phyloP scores from a whole-genome alignment of 2,797 vertebrate species.

The Sebastes paucispinis region DNA sequence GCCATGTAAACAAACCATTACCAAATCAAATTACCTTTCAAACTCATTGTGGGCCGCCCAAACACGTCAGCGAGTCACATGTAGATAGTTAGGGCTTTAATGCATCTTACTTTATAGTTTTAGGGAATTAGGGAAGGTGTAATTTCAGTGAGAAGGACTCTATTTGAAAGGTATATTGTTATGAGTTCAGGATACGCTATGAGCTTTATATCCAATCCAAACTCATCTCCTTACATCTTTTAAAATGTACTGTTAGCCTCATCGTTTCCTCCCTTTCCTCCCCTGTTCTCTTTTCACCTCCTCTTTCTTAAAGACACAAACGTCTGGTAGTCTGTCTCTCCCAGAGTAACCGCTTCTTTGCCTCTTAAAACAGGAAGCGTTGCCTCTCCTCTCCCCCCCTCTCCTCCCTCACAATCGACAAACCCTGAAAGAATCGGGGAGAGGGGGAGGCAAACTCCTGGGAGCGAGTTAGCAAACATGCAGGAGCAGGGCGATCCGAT shows the following conservation, averaged over 20 bases:
- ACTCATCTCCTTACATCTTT: not conserved
- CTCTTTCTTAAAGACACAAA: conserved; percentile 12
- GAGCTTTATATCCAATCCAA: not conserved
- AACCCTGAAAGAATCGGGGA: conserved; percentile 44
- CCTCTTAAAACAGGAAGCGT: conserved; percentile 47
- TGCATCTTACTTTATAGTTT: not conserved
- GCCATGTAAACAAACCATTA: conserved; percentile 53
- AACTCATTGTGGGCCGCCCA: not conserved
- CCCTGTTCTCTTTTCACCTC: conserved; percentile 9
- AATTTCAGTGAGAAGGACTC: not conserved
- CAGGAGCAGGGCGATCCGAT: conserved; percentile 37
- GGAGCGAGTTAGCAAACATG: conserved; percentile 36
- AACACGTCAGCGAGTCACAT: not conserved
- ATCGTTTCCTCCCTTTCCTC: conserved; percentile 23
- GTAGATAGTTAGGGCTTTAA: not conserved
- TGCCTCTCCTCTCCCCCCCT: conserved; percentile 18
- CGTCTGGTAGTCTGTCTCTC: conserved; percentile 34
- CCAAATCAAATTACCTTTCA: conserved; percentile 26
- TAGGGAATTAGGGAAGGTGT: not conserved
- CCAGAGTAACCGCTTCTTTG: conserved; percentile 39
- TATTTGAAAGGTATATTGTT: not conserved
- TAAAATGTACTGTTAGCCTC: not conserved
- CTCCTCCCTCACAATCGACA: conserved; percentile 45
- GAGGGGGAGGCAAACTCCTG: conserved; percentile 37
- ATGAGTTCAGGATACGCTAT: not conserved